Conservation (phyloP, 2,113 vertebrate genomes). For the Penelope pileata region DNA sequence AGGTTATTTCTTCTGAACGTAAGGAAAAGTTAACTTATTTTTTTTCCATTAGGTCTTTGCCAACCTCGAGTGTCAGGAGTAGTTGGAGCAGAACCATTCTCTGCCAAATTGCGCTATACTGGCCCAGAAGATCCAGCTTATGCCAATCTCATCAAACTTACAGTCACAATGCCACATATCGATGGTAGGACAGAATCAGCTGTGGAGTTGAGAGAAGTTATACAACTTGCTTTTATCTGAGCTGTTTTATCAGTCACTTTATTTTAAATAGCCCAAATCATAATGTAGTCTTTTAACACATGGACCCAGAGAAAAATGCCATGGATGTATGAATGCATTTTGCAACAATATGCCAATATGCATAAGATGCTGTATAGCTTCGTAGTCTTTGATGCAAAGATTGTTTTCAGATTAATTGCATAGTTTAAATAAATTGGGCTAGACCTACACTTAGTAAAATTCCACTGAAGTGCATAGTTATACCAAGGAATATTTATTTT, state of each 20-base stretch:
- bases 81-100: slow-evolving; percentile 94
- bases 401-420: not conserved
- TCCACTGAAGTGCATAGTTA: not conserved
- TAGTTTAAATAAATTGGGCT: not conserved
- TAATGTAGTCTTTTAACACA: not conserved
- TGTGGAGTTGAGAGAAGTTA: not conserved
- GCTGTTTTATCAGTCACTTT: not conserved
- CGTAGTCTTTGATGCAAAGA: not conserved
- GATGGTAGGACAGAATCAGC: slow-evolving; percentile 82
- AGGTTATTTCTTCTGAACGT: not conserved
- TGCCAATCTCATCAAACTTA: slow-evolving; percentile 91
- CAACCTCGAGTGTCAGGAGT: slow-evolving; percentile 86
- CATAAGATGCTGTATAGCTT: not conserved
- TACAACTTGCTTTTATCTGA: not conserved
- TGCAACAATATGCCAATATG: not conserved
- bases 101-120: slow-evolving; percentile 91
- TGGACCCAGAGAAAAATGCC: not conserved
- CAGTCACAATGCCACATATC: slow-evolving; percentile 92
- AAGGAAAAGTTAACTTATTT: not conserved
- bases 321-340: not conserved
- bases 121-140: slow-evolving; percentile 86
- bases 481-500: not conserved
- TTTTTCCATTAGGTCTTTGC: slow-evolving; percentile 86
- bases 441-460: not conserved
- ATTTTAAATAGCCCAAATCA: not conserved